A percentile compares a stretch with the other conserved stretches of the same genome.
These are phyloP conservation scores for Eupsittula cactorum DNA, from an alignment of 2,113 vertebrate species.

Conservation along the genomic window DNA sequence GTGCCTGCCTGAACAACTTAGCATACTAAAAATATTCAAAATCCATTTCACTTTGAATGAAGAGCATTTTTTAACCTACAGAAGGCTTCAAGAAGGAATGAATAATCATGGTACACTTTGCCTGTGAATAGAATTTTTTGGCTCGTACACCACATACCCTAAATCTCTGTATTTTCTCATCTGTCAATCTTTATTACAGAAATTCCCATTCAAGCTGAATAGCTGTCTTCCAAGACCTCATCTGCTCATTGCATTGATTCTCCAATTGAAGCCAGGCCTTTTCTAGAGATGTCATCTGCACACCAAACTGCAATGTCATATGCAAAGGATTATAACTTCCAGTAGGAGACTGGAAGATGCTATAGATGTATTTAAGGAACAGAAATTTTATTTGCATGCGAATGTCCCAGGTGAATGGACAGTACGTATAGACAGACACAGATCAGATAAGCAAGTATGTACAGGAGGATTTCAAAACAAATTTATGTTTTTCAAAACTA, in stretches of 20 bases:
- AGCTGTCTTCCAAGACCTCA: neutral
- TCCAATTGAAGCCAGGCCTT: neutral
- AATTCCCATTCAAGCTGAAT: conserved; percentile 43
- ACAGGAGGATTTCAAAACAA: conserved; percentile 4
- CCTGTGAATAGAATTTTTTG: neutral
- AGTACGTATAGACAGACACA: neutral
- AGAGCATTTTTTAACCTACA: conserved; percentile 6
- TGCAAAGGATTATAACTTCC: neutral
- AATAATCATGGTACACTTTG: neutral
- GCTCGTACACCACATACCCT: neutral
- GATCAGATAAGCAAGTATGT: neutral
- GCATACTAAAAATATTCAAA: neutral
- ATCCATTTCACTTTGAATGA: conserved; percentile 7
- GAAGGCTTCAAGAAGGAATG: neutral
- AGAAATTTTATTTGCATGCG: neutral
- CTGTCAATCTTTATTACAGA: conserved; percentile 47
- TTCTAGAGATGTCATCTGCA: conserved; percentile 36
- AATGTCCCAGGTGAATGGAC: neutral
- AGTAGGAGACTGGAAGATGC: neutral
- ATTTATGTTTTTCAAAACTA: neutral
- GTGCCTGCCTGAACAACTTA: neutral
- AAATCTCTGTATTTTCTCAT: conserved; percentile 13
- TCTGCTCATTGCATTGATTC: conserved; percentile 34
- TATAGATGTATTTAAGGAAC: neutral
- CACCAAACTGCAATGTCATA: neutral